Evolutionary conservation across 2,797 vertebrate species (phyloP).

Genomic region (Coregonus ussuriensis): DNA sequence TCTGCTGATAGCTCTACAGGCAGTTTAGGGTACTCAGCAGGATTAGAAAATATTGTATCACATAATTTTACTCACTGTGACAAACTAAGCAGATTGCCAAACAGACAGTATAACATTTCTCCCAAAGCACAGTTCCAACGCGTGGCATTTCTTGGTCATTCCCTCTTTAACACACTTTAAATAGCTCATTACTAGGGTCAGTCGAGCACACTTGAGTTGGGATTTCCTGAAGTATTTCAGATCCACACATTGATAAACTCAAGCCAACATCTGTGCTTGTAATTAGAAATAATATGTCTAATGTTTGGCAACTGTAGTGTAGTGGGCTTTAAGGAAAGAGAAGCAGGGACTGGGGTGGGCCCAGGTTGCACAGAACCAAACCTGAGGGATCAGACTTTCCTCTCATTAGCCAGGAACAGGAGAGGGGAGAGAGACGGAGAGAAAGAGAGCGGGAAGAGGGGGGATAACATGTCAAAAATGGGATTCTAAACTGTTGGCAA

Average conservation of each 20-base stretch:
- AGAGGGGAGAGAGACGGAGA: conserved; percentile 1
- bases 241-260: conserved; percentile 42
- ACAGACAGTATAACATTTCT: not conserved
- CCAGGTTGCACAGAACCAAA: conserved; percentile 31
- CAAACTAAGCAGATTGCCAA: not conserved
- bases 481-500: conserved; percentile 27
- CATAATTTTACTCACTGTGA: not conserved
- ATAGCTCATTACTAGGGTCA: conserved; percentile 43
- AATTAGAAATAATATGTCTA: conserved; percentile 55
- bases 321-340: conserved; percentile 19
- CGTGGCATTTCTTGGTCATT: not conserved
- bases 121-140: not conserved
- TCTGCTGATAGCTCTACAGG: conserved; percentile 28
- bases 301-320: conserved; percentile 36
- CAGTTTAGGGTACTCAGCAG: not conserved
- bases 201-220: conserved; percentile 25
- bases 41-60: too few species aligned
- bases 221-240: conserved; percentile 30
- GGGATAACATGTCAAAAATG: conserved; percentile 13
- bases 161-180: conserved; percentile 48
- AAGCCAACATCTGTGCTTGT: conserved; percentile 62
- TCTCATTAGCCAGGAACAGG: conserved; percentile 28
- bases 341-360: conserved; percentile 19
- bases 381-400: conserved; percentile 38
- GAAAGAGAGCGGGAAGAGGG: not conserved